Evolutionary conservation across 2,888 invertebrate genomes (phyloP).

Genomic region (Athripsodes cinereus): DNA sequence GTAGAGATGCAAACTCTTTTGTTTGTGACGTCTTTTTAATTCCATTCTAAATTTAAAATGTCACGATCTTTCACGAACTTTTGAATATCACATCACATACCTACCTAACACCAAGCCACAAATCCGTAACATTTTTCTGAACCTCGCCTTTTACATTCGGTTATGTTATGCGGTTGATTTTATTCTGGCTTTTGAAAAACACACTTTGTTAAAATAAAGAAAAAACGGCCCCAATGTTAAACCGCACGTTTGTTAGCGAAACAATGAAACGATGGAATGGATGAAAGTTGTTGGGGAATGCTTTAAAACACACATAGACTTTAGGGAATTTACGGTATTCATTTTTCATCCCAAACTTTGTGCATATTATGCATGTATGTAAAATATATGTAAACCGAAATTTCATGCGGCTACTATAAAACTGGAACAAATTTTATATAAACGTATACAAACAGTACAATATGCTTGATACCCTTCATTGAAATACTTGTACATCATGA

Average conservation of each 20-base stretch:
- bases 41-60: not conserved
- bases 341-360: not conserved
- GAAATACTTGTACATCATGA: too few species aligned
- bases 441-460: too few species aligned
- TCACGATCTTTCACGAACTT: not conserved
- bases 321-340: slow-evolving; percentile 2
- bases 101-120: not conserved
- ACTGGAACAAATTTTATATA: too few species aligned
- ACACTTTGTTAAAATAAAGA: too few species aligned
- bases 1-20: too few species aligned
- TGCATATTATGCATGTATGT: too few species aligned
- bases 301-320: not conserved
- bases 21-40: not conserved
- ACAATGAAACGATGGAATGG: not conserved
- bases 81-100: not conserved
- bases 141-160: not conserved
- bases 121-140: not conserved
- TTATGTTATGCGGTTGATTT: too few species aligned
- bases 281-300: not conserved
- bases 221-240: not conserved
- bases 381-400: too few species aligned
- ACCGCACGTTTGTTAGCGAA: slow-evolving; percentile 1
- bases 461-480: too few species aligned
- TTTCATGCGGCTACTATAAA: too few species aligned
- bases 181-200: too few species aligned